These are phyloP conservation scores for Chrysolina americana DNA, from an alignment of 2,888 invertebrate species.

Conservation along the genomic window DNA sequence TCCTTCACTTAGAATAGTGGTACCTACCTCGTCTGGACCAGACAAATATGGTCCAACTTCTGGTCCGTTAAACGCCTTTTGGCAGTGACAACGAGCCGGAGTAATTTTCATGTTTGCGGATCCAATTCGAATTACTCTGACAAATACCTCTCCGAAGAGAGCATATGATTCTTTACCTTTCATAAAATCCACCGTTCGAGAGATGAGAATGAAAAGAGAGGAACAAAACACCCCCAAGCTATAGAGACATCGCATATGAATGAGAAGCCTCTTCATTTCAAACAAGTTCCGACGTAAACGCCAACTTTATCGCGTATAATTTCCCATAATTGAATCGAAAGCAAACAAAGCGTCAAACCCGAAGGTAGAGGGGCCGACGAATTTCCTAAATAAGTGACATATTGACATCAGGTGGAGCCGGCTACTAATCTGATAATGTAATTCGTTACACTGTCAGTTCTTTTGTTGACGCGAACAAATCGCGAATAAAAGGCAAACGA, in stretches of 20 bases:
- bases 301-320: slow-evolving; percentile 13
- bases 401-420: slow-evolving; percentile 63
- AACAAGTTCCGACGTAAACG: slow-evolving; percentile 6
- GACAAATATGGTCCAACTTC: too few relatives aligned
- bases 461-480: slow-evolving; percentile 61
- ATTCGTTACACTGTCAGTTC: slow-evolving; percentile 68
- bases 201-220: not conserved
- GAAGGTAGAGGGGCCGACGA: slow-evolving; percentile 15
- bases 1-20: too few relatives aligned
- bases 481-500: slow-evolving; percentile 63
- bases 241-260: slow-evolving; percentile 3
- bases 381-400: slow-evolving; percentile 14
- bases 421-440: slow-evolving; percentile 67
- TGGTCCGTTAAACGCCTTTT: too few relatives aligned
- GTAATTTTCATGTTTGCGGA: too few relatives aligned
- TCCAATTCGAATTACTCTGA: not conserved
- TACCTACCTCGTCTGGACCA: too few relatives aligned
- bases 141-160: not conserved
- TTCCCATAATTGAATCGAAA: slow-evolving; percentile 19
- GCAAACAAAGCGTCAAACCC: slow-evolving; percentile 5
- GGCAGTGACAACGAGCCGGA: too few relatives aligned
- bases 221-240: slow-evolving; percentile 2
- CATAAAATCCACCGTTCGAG: not conserved
- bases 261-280: slow-evolving; percentile 1
- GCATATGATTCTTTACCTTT: not conserved